Evolutionary conservation across 2,888 invertebrate species (phyloP).

Genomic region (Anthrax anthrax): DNA sequence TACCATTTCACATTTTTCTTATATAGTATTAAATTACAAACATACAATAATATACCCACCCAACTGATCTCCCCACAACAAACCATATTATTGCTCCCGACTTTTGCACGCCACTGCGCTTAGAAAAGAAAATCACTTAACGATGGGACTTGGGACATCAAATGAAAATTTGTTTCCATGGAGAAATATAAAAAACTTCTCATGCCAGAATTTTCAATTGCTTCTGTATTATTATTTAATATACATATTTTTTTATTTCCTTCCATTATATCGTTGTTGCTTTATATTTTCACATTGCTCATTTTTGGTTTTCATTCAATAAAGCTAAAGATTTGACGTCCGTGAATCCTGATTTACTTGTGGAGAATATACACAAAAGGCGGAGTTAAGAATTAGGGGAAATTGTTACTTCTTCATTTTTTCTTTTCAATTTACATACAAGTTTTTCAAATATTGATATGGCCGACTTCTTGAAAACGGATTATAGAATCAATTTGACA

Average conservation of each 20-base stretch:
- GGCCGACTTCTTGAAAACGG: neutral
- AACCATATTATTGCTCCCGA: neutral
- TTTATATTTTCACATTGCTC: too few species aligned
- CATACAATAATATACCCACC: neutral
- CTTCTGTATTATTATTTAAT: too few species aligned
- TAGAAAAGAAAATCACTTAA: slow-evolving; percentile 7
- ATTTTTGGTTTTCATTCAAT: too few species aligned
- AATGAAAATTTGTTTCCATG: slow-evolving; percentile 10
- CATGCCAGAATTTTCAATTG: neutral
- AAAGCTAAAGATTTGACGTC: too few species aligned
- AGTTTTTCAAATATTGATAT: neutral
- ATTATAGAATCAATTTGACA: neutral
- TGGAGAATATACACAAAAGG: slow-evolving; percentile 1
- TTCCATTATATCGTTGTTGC: too few species aligned
- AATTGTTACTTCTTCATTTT: neutral
- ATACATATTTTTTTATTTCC: too few species aligned
- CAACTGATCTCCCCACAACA: neutral
- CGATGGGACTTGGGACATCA: neutral
- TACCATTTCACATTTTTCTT: neutral
- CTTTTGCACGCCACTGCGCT: slow-evolving; percentile 4
- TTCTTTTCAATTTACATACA: too few species aligned
- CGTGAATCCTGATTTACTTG: neutral
- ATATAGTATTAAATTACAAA: neutral
- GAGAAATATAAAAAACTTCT: slow-evolving; percentile 6
- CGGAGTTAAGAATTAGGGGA: neutral